These are phyloP conservation scores for Neosalanx taihuensis DNA, from an alignment of 2,797 vertebrate species.

Conservation along the genomic window DNA sequence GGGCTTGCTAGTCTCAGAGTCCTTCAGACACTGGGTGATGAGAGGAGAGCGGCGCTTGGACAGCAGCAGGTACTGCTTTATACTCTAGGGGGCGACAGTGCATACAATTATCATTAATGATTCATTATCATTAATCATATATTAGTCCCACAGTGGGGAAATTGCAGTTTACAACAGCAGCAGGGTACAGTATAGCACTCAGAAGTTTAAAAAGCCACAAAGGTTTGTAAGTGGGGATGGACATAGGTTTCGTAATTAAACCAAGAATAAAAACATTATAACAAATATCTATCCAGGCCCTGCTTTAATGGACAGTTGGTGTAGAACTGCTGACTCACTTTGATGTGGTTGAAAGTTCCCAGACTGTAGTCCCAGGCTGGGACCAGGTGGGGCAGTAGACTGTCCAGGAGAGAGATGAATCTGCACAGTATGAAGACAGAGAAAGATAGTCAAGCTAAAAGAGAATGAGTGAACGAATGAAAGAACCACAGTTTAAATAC, in stretches of 20 bases:
- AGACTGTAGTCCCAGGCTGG: slow-evolving; percentile 96
- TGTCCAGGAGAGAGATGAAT: slow-evolving; percentile 91
- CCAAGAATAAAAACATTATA: background rate
- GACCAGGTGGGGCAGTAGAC: slow-evolving; percentile 87
- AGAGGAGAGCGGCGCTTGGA: slow-evolving; percentile 91
- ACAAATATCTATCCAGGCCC: background rate
- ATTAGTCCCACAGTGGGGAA: no score
- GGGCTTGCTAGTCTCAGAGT: slow-evolving; percentile 95
- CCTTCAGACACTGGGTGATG: slow-evolving; percentile 93
- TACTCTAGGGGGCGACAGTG: slow-evolving; percentile 72
- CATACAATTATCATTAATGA: background rate
- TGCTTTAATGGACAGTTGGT: background rate
- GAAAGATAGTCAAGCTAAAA: slow-evolving; percentile 2
- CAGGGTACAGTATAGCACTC: no score
- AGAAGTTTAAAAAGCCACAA: background rate
- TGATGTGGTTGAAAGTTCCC: slow-evolving; percentile 91
- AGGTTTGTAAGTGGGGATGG: no score
- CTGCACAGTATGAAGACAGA: slow-evolving; percentile 59
- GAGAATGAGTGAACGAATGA: background rate
- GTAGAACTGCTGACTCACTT: slow-evolving; percentile 72
- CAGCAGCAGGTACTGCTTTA: slow-evolving; percentile 94
- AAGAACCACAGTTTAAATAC: background rate
- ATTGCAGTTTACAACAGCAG: no score
- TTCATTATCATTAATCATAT: no score
- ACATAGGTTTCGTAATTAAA: background rate